These are phyloP conservation scores for Smittia aterrima DNA, from an alignment of 2,888 invertebrate species.

Conservation along the genomic window DNA sequence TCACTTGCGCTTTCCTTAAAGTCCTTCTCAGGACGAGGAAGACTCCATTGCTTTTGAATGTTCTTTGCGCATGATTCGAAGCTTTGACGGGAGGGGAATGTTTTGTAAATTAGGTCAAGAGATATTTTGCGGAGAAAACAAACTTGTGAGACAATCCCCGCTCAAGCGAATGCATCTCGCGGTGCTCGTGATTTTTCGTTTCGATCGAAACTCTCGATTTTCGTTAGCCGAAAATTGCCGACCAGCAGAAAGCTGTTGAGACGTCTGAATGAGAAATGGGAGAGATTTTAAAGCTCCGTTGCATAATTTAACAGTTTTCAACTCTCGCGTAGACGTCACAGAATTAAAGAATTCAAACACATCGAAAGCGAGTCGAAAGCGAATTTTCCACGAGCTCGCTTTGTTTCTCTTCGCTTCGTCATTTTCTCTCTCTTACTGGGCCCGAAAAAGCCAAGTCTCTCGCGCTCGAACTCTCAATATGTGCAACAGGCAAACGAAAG, in stretches of 20 bases:
- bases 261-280: neutral
- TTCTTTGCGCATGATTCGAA: too few relatives aligned
- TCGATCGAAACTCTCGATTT: neutral
- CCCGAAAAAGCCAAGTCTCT: neutral
- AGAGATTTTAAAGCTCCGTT: neutral
- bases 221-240: neutral
- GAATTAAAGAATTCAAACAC: neutral
- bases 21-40: too few relatives aligned
- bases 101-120: too few relatives aligned
- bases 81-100: too few relatives aligned
- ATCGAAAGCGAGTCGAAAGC: neutral
- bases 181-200: neutral
- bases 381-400: neutral
- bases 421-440: neutral
- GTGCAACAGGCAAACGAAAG: conserved; percentile 29
- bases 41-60: too few relatives aligned
- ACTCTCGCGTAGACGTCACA: neutral
- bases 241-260: too few relatives aligned
- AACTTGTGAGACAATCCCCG: too few relatives aligned
- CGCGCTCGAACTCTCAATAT: neutral
- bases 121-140: too few relatives aligned
- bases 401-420: conserved; percentile 3
- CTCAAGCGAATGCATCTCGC: too few relatives aligned
- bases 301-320: neutral
- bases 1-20: too few relatives aligned